Percentiles rank a stretch among this genome's conserved stretches.
Conservation (phyloP, 2,113 vertebrate species). For the Cranoglanis bouderius region DNA sequence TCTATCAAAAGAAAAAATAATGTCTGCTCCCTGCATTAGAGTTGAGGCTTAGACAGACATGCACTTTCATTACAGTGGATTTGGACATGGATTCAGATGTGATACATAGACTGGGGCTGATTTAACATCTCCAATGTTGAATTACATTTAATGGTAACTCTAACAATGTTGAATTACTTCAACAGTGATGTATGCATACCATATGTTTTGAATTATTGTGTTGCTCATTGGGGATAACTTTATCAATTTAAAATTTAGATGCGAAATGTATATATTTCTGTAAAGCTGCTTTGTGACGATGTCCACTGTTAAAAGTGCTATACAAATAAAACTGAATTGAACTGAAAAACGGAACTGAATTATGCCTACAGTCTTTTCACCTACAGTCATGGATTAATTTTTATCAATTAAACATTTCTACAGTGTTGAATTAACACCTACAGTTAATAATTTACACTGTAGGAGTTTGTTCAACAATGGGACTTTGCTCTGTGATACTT, state of each 20-base stretch:
- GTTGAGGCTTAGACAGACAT: no score
- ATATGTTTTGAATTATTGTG: no score
- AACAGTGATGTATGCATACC: not conserved
- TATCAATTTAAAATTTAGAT: no score
- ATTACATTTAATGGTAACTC: not conserved
- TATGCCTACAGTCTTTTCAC: not conserved
- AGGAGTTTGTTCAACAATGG: not conserved
- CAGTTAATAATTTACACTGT: not conserved
- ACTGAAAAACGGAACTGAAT: no score
- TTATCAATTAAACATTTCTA: not conserved
- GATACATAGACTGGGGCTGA: not conserved
- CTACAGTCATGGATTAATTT: not conserved
- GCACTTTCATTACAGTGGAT: not conserved
- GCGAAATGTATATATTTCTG: no score
- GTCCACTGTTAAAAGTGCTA: no score
- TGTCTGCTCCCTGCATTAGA: no score
- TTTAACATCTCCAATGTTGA: not conserved
- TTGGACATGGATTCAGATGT: not conserved
- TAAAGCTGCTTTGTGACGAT: no score
- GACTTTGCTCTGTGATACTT: not conserved
- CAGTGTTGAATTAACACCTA: no score
- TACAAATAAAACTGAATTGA: no score
- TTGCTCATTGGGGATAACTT: no score
- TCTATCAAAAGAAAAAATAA: no score
- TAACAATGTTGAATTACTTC: not conserved